phyloP scores from a whole-genome alignment of 2,113 vertebrate species.

The Anoura caudifer region DNA sequence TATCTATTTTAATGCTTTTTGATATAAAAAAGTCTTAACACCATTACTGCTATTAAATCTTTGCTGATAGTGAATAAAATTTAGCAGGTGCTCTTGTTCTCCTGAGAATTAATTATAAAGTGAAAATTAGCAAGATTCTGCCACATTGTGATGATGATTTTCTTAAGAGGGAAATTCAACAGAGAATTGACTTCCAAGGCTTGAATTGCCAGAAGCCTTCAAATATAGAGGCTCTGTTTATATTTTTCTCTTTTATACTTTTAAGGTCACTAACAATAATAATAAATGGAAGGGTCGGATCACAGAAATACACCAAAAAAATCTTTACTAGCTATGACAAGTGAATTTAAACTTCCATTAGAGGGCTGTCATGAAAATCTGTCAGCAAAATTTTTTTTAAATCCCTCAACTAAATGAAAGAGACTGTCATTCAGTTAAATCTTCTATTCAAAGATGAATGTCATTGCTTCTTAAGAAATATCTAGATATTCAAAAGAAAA shows the following conservation, averaged over 20 bases:
- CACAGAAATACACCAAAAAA: neutral
- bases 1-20: slow-evolving; percentile 43
- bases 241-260: neutral
- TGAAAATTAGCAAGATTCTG: slow-evolving; percentile 60
- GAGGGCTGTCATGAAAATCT: slow-evolving; percentile 38
- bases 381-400: neutral
- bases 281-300: slow-evolving; percentile 36
- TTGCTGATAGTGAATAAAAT: slow-evolving; percentile 42
- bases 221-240: neutral
- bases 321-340: slow-evolving; percentile 46
- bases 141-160: slow-evolving; percentile 10
- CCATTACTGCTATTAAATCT: slow-evolving; percentile 35
- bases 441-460: slow-evolving; percentile 49
- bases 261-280: slow-evolving; percentile 55
- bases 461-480: slow-evolving; percentile 58
- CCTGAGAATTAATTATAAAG: slow-evolving; percentile 45
- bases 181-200: neutral
- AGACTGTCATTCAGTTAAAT: slow-evolving; percentile 50
- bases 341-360: slow-evolving; percentile 39
- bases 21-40: neutral
- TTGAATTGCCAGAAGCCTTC: slow-evolving; percentile 4
- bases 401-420: slow-evolving; percentile 9
- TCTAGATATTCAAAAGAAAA: slow-evolving; percentile 18
- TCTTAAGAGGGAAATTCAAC: slow-evolving; percentile 40
- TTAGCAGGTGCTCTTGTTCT: slow-evolving; percentile 42